Evolutionary conservation across 2,888 invertebrate species (phyloP).

Genomic region (Noctua comes): DNA sequence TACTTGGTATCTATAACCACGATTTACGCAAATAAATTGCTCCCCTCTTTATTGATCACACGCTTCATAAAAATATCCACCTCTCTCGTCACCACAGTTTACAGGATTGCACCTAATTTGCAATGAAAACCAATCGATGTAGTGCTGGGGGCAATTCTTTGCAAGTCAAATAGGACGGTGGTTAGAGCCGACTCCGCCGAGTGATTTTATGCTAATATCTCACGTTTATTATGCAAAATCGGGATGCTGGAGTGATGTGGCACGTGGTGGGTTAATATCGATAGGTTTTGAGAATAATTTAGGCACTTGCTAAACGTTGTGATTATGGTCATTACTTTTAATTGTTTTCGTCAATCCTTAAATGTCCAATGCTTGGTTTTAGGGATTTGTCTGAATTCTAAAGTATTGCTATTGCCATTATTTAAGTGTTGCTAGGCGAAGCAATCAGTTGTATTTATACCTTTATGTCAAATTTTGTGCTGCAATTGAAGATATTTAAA

Average conservation of each 20-base stretch:
- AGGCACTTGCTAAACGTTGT: neutral
- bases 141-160: slow-evolving; percentile 77
- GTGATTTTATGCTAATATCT: slow-evolving; percentile 87
- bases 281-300: slow-evolving; percentile 7
- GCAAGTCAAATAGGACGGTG: slow-evolving; percentile 87
- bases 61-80: slow-evolving; percentile 1
- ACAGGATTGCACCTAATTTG: slow-evolving; percentile 66
- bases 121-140: slow-evolving; percentile 76
- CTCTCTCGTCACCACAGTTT: slow-evolving; percentile 33
- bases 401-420: too few relatives aligned
- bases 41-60: neutral
- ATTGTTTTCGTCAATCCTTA: neutral
- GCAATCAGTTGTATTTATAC: neutral
- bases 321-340: neutral
- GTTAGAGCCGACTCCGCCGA: slow-evolving; percentile 75
- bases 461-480: too few relatives aligned
- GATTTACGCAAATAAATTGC: neutral
- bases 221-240: slow-evolving; percentile 87
- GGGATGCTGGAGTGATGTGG: slow-evolving; percentile 68
- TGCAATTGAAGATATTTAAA: neutral
- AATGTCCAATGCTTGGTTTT: neutral
- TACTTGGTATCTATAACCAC: neutral
- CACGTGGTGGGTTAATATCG: slow-evolving; percentile 33
- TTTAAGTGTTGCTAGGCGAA: neutral
- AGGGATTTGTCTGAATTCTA: neutral